Percentiles rank a stretch among this genome's conserved stretches.
Evolutionary conservation across 2,888 invertebrate genomes (phyloP).

Genomic region (Rosalia funebris): DNA sequence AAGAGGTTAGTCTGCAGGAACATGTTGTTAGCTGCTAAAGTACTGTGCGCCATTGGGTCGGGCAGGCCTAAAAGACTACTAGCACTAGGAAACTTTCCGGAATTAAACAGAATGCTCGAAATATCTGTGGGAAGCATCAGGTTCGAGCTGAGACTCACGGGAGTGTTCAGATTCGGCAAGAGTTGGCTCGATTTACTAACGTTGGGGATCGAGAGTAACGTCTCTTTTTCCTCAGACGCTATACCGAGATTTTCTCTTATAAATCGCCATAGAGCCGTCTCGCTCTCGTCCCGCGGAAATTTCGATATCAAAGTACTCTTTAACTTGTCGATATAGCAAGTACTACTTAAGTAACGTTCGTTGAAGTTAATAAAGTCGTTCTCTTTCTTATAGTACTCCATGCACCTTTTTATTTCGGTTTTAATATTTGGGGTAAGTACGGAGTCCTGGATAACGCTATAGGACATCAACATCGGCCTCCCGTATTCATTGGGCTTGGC

Average conservation of each 20-base stretch:
- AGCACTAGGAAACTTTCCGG: constrained; percentile 72
- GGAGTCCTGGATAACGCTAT: constrained; percentile 83
- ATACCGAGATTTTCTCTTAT: constrained; percentile 80
- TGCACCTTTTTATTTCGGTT: constrained; percentile 85
- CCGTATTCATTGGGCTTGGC: constrained; percentile 92
- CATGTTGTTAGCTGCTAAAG: constrained; percentile 81
- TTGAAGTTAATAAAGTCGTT: constrained; percentile 74
- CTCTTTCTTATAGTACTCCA: constrained; percentile 83
- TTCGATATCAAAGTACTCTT: constrained; percentile 84
- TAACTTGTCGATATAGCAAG: constrained; percentile 85
- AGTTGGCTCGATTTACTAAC: constrained; percentile 58
- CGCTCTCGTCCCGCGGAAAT: constrained; percentile 80
- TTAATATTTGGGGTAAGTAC: constrained; percentile 83
- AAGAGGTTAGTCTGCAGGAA: constrained; percentile 74
- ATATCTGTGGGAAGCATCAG: constrained; percentile 74
- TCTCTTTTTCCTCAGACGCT: constrained; percentile 76
- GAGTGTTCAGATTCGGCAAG: constrained; percentile 55
- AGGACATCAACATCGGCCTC: constrained; percentile 89
- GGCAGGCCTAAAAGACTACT: constrained; percentile 73
- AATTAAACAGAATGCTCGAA: constrained; percentile 74
- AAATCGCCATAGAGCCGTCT: constrained; percentile 81
- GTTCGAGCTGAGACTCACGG: constrained; percentile 68
- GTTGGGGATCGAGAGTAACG: constrained; percentile 69
- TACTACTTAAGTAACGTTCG: constrained; percentile 74
- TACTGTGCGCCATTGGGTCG: constrained; percentile 81